phyloP scores from a whole-genome alignment of 2,888 invertebrate genomes.

The Portevinia maculata region DNA sequence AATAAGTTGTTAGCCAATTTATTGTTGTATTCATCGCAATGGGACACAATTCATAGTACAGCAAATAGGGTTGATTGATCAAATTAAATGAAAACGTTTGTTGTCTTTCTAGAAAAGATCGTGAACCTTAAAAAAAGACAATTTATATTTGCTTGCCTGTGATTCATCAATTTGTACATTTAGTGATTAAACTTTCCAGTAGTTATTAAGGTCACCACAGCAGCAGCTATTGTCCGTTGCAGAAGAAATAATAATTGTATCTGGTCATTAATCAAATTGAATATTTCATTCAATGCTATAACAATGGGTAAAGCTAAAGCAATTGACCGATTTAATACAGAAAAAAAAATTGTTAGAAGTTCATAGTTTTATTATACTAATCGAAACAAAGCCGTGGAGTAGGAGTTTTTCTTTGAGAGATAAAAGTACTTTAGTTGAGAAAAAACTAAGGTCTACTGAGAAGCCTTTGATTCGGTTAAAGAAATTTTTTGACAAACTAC shows the following conservation, averaged over 20 bases:
- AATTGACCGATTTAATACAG: constrained; percentile 12
- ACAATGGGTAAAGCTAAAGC: neutral
- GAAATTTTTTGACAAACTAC: too few species aligned
- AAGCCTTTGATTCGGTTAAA: too few species aligned
- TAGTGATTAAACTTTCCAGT: constrained; percentile 39
- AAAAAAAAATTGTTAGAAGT: neutral
- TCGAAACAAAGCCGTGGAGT: too few species aligned
- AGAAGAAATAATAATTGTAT: neutral
- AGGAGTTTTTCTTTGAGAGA: too few species aligned
- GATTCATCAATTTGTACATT: constrained; percentile 46
- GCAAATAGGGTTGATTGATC: constrained; percentile 13
- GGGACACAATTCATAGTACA: too few species aligned
- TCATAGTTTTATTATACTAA: too few species aligned
- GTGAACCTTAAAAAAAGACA: constrained; percentile 12
- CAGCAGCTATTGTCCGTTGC: neutral
- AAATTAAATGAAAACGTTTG: constrained; percentile 7
- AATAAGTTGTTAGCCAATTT: neutral
- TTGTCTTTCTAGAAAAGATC: constrained; percentile 17
- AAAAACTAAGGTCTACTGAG: constrained; percentile 2
- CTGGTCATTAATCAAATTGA: constrained; percentile 19
- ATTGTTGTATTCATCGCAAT: too few species aligned
- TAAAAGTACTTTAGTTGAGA: neutral
- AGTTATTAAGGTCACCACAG: constrained; percentile 44
- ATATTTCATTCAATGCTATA: neutral
- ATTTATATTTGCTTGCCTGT: too few species aligned